Evolutionary conservation across 92 coral and sea anemone species (phyloP).

Genomic region (Epizoanthus stellaris): DNA sequence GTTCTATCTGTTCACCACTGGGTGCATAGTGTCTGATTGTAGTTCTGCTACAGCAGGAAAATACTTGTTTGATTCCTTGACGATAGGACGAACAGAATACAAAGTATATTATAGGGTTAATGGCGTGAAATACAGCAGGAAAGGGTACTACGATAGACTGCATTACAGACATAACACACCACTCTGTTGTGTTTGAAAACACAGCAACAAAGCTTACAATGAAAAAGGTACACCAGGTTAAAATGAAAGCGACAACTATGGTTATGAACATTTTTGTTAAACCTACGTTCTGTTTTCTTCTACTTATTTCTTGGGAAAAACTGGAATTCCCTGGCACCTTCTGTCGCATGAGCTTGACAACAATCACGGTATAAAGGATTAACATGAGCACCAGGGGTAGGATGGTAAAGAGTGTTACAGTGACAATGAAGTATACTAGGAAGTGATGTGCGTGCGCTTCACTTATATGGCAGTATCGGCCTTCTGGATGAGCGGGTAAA

Average conservation of each 20-base stretch:
- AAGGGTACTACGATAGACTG: not conserved
- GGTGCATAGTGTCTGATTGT: no score
- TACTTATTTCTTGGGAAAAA: not conserved
- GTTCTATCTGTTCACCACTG: no score
- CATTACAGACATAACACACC: not conserved
- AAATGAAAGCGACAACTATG: not conserved
- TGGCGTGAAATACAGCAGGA: constrained; percentile 18
- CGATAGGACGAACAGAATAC: constrained; percentile 21
- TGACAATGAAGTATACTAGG: not conserved
- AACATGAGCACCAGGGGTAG: not conserved
- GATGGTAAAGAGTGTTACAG: not conserved
- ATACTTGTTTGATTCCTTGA: constrained; percentile 15
- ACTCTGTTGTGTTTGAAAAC: not conserved
- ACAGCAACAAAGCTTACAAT: not conserved
- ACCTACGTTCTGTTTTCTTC: constrained; percentile 14
- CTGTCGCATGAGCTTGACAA: not conserved
- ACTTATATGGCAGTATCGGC: no score
- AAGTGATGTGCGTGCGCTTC: no score
- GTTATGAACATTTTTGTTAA: constrained; percentile 33
- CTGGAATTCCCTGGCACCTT: constrained; percentile 9
- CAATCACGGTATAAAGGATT: not conserved
- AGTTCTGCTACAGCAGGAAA: not conserved
- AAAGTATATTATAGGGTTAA: constrained; percentile 31
- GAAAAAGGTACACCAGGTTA: not conserved
- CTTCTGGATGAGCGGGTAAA: no score